phyloP scores from a whole-genome alignment of 2,888 invertebrate species.

The Pocota personata region DNA sequence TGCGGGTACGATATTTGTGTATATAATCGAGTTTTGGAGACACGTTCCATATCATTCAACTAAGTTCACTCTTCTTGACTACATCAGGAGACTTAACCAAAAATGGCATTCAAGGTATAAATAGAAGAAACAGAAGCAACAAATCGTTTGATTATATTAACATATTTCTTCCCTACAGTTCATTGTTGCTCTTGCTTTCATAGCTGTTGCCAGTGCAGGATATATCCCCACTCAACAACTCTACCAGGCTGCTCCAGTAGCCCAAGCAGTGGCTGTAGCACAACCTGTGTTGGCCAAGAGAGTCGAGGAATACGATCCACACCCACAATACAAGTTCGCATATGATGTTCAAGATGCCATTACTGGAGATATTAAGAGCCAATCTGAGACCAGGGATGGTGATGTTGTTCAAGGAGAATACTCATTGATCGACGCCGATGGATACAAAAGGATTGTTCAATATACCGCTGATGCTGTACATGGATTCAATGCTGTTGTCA shows the following conservation, averaged over 20 bases:
- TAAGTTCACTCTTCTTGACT: slow-evolving; percentile 2
- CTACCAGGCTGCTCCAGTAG: slow-evolving; percentile 36
- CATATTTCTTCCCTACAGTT: slow-evolving; percentile 12
- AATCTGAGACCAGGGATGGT: slow-evolving; percentile 74
- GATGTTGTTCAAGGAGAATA: slow-evolving; percentile 76
- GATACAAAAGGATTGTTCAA: slow-evolving; percentile 75
- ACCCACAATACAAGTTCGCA: slow-evolving; percentile 75
- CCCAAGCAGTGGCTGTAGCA: slow-evolving; percentile 19
- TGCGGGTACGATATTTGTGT: slow-evolving; percentile 6
- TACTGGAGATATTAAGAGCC: slow-evolving; percentile 75
- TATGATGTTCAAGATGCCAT: slow-evolving; percentile 75
- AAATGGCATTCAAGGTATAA: slow-evolving; percentile 57
- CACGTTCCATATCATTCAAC: slow-evolving; percentile 37
- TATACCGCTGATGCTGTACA: slow-evolving; percentile 75
- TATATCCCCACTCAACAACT: slow-evolving; percentile 38
- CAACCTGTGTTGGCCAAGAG: slow-evolving; percentile 60
- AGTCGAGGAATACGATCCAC: slow-evolving; percentile 74
- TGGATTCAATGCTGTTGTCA: slow-evolving; percentile 76
- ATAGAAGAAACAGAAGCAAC: background rate
- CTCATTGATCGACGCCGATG: slow-evolving; percentile 75
- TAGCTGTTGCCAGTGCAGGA: slow-evolving; percentile 48
- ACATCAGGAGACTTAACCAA: background rate
- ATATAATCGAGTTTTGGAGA: slow-evolving; percentile 39
- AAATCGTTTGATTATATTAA: background rate
- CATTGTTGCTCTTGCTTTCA: slow-evolving; percentile 28